Conservation (phyloP, 2,113 vertebrate species). For the Redunca redunca region DNA sequence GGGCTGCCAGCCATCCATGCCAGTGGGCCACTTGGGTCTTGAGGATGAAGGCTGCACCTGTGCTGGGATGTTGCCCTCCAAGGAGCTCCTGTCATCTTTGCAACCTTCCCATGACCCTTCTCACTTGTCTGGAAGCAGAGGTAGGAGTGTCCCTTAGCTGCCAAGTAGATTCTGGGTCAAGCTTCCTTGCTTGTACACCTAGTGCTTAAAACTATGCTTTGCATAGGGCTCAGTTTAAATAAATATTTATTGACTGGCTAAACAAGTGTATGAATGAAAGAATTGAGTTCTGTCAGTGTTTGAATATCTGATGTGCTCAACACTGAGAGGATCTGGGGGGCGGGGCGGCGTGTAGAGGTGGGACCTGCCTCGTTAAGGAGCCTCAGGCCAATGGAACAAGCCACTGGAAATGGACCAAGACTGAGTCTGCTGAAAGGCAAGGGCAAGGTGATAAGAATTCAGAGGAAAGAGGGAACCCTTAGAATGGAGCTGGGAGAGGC, state of each 20-base stretch:
- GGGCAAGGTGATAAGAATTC: neutral
- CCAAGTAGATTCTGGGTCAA: neutral
- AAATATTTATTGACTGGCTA: neutral
- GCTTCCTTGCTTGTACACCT: neutral
- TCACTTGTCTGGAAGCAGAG: neutral
- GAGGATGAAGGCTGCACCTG: neutral
- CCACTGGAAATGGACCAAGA: neutral
- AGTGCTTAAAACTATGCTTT: neutral
- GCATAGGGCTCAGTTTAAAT: neutral
- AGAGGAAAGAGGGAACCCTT: neutral
- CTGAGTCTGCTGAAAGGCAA: neutral
- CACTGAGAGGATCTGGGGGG: neutral
- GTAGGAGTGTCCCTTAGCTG: neutral
- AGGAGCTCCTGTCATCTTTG: neutral
- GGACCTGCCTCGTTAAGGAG: neutral
- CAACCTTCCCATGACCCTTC: neutral
- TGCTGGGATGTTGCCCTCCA: neutral
- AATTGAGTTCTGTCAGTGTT: neutral
- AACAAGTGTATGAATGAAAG: neutral
- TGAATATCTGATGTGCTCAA: neutral
- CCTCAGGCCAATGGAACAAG: neutral
- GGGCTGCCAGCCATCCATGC: neutral
- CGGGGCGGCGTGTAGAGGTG: fast-evolving
- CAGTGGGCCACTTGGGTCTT: neutral
- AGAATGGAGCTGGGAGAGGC: neutral